Percentiles rank a stretch among this genome's conserved stretches.
These are phyloP conservation scores for Archilochus colubris DNA, from an alignment of 2,113 vertebrate species.

Conservation along the genomic window DNA sequence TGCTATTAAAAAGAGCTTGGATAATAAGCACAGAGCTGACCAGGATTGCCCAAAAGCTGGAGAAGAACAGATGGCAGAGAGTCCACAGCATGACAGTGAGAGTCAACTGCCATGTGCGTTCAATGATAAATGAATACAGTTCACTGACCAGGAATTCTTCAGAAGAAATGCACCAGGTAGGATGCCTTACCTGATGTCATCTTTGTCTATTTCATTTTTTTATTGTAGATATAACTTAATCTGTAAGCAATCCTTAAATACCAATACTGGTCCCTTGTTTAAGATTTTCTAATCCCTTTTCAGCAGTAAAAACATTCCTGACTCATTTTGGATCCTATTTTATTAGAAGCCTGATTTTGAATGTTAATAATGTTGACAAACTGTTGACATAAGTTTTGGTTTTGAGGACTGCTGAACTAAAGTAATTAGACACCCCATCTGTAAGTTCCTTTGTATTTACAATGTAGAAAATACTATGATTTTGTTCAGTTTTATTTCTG, in stretches of 20 bases:
- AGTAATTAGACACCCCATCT: neutral
- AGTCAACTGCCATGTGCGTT: constrained; percentile 90
- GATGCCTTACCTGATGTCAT: neutral
- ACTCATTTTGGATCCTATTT: neutral
- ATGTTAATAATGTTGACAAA: neutral
- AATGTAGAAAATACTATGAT: neutral
- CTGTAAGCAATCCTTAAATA: neutral
- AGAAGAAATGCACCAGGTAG: constrained; percentile 88
- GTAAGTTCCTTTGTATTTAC: neutral
- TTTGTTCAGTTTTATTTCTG: neutral
- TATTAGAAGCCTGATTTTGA: neutral
- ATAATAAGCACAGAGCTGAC: constrained; percentile 94
- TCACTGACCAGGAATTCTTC: constrained; percentile 71
- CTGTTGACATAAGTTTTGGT: neutral
- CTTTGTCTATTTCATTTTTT: neutral
- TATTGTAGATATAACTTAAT: neutral
- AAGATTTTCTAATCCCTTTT: neutral
- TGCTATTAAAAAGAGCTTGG: constrained; percentile 89
- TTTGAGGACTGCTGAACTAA: neutral
- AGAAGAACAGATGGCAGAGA: constrained; percentile 91
- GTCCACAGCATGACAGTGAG: constrained; percentile 91
- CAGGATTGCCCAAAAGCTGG: constrained; percentile 92
- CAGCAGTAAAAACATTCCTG: neutral
- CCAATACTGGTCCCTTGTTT: neutral
- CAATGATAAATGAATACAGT: constrained; percentile 89